A percentile compares a stretch with the other conserved stretches of the same genome.
Evolutionary conservation across 2,888 invertebrate species (phyloP).

Genomic region (Hydrotaea diabolus): DNA sequence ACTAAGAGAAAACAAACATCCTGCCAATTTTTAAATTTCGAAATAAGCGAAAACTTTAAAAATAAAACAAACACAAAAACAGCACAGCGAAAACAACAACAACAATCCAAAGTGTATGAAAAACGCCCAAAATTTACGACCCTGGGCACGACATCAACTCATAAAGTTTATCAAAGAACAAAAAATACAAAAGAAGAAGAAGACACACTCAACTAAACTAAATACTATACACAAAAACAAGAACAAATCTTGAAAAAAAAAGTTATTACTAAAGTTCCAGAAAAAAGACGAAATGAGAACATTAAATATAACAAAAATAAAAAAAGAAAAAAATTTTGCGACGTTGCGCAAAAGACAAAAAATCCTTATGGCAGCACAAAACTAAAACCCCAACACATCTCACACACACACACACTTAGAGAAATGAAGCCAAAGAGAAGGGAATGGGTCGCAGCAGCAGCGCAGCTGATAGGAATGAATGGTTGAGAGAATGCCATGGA

Average conservation of each 20-base stretch:
- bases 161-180: constrained; percentile 43
- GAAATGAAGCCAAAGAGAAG: not conserved
- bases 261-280: constrained; percentile 52
- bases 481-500: not conserved
- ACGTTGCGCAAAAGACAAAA: constrained; percentile 53
- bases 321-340: constrained; percentile 33
- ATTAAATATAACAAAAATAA: constrained; percentile 35
- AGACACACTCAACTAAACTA: constrained; percentile 10
- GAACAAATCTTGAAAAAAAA: constrained; percentile 29
- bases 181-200: not conserved
- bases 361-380: constrained; percentile 35
- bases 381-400: constrained; percentile 12
- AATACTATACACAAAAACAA: constrained; percentile 29
- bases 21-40: not conserved
- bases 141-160: constrained; percentile 56
- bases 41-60: not conserved
- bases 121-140: constrained; percentile 63
- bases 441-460: constrained; percentile 20
- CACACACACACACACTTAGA: constrained; percentile 10
- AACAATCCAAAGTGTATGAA: constrained; percentile 29
- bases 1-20: too few relatives aligned
- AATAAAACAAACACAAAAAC: not conserved
- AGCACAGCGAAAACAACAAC: constrained; percentile 5
- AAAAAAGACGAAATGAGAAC: constrained; percentile 51
- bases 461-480: not conserved